Evolutionary conservation across 2,113 vertebrate species (phyloP).

Genomic region (Pogona vitticeps): DNA sequence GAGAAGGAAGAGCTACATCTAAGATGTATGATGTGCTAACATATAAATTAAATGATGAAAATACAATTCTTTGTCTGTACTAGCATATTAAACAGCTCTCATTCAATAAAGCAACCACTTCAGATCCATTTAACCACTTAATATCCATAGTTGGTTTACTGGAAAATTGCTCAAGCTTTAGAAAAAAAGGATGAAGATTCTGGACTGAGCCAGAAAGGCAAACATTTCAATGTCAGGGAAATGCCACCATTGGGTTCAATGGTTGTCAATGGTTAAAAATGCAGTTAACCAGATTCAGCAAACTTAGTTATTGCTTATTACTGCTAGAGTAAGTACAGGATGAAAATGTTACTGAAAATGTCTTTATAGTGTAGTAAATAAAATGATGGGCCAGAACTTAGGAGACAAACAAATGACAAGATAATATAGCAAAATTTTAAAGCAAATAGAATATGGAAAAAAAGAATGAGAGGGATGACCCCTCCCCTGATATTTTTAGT

Average conservation of each 20-base stretch:
- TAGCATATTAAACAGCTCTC: not conserved
- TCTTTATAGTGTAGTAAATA: too few species aligned
- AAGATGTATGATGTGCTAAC: not conserved
- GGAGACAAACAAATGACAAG: too few species aligned
- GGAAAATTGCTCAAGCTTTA: not conserved
- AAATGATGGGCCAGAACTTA: too few species aligned
- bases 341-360: not conserved
- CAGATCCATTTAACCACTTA: not conserved
- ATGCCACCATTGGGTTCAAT: not conserved
- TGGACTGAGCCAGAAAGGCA: not conserved
- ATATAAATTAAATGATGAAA: not conserved
- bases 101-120: too few species aligned
- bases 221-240: not conserved
- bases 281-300: not conserved
- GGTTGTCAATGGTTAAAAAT: not conserved
- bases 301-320: not conserved
- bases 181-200: not conserved
- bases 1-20: not conserved
- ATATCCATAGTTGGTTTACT: not conserved
- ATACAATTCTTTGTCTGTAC: not conserved
- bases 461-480: too few species aligned
- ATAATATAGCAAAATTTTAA: too few species aligned
- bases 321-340: not conserved
- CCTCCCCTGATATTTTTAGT: too few species aligned
- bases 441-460: too few species aligned